Conservation (phyloP, 2,888 invertebrate species). For the Anaspis maculata region DNA sequence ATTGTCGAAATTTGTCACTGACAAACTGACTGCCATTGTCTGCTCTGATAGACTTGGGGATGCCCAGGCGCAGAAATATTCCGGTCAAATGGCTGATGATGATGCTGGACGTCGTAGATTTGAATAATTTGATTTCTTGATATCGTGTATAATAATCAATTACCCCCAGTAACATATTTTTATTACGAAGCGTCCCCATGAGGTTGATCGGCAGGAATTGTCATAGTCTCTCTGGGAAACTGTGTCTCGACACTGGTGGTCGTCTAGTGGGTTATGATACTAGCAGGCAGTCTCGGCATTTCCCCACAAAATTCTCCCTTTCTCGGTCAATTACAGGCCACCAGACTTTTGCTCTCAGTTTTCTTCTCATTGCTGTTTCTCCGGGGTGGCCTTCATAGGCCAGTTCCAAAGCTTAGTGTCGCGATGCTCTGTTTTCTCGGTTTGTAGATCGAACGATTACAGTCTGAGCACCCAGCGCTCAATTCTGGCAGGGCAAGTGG, state of each 20-base stretch:
- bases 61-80: conserved; percentile 6
- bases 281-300: conserved; percentile 14
- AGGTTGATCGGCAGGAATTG: conserved; percentile 19
- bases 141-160: conserved; percentile 14
- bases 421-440: conserved; percentile 1
- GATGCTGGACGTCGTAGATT: conserved; percentile 7
- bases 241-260: no score
- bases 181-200: conserved; percentile 18
- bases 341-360: conserved; percentile 20
- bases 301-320: conserved; percentile 12
- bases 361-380: conserved; percentile 20
- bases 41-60: conserved; percentile 7
- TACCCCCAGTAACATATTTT: conserved; percentile 13
- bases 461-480: neutral
- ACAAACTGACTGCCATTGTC: conserved; percentile 17
- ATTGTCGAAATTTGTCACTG: conserved; percentile 14
- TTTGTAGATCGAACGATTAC: neutral
- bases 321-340: conserved; percentile 18
- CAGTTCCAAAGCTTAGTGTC: conserved; percentile 1
- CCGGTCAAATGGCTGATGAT: conserved; percentile 10
- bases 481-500: neutral
- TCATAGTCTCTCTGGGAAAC: conserved; percentile 15
- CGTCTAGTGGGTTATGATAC: conserved; percentile 14
- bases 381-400: conserved; percentile 23
- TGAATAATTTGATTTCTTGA: conserved; percentile 12